phyloP scores from a whole-genome alignment of 2,888 invertebrate species.

The Chrysotoxum bicinctum region DNA sequence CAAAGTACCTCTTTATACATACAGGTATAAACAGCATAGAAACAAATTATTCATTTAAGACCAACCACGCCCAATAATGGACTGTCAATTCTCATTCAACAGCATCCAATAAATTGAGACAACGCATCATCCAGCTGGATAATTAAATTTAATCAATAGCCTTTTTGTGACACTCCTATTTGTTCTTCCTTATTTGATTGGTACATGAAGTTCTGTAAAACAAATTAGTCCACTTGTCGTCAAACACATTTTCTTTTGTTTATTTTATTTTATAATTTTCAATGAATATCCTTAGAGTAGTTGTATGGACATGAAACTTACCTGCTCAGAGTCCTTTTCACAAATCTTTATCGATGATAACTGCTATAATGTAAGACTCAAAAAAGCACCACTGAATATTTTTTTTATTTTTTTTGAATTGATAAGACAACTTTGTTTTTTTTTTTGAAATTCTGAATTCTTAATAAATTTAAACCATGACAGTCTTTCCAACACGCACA shows the following conservation, averaged over 20 bases:
- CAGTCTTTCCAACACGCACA: not conserved
- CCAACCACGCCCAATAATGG: conserved; percentile 64
- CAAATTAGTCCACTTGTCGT: not conserved
- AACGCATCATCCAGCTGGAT: conserved; percentile 23
- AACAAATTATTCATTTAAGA: conserved; percentile 4
- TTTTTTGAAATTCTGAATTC: not conserved
- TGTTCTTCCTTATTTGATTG: no score
- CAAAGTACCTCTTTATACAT: not conserved
- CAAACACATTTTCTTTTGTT: not conserved
- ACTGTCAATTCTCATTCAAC: conserved; percentile 48
- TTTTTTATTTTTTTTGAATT: not conserved
- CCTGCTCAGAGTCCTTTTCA: not conserved
- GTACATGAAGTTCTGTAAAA: not conserved
- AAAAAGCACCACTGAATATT: not conserved
- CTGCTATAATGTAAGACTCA: not conserved
- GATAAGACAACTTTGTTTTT: not conserved
- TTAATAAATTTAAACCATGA: not conserved
- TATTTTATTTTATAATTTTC: not conserved
- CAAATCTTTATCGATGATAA: not conserved
- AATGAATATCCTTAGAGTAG: not conserved
- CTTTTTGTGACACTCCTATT: not conserved
- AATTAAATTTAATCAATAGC: not conserved
- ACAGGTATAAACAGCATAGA: not conserved
- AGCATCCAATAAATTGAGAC: conserved; percentile 40
- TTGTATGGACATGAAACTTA: not conserved